A percentile compares a stretch with the other conserved stretches of the same genome.
These are phyloP conservation scores for Chouioia cunea DNA, from an alignment of 2,888 invertebrate genomes.

Conservation along the genomic window DNA sequence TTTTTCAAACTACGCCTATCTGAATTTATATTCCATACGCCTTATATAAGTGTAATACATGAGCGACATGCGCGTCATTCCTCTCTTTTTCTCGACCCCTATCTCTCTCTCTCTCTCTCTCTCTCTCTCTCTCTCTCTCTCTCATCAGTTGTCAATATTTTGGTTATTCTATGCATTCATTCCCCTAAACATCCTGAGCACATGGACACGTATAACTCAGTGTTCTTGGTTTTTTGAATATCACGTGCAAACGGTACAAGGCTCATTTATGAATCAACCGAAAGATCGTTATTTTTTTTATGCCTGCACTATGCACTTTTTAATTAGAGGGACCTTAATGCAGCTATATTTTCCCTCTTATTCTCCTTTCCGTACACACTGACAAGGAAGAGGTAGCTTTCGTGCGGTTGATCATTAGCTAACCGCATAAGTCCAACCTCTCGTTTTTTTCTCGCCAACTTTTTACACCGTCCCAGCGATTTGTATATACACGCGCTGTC, in stretches of 20 bases:
- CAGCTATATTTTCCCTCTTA: conserved; percentile 8
- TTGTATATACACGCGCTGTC: conserved; percentile 24
- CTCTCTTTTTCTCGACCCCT: conserved; percentile 22
- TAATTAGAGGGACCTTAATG: conserved; percentile 56
- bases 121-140: conserved; percentile 39
- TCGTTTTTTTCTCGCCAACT: conserved; percentile 21
- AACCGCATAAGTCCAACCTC: background rate
- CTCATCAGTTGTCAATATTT: conserved; percentile 10
- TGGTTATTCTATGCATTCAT: too few species aligned
- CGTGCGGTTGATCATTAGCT: conserved; percentile 24
- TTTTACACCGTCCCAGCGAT: conserved; percentile 25
- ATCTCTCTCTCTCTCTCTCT: conserved; percentile 48
- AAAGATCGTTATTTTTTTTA: conserved; percentile 56
- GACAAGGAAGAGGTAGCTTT: conserved; percentile 37
- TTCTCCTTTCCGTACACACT: background rate
- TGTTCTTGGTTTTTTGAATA: conserved; percentile 50
- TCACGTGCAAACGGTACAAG: conserved; percentile 46
- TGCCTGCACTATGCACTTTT: conserved; percentile 57
- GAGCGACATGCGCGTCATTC: too few species aligned
- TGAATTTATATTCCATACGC: too few species aligned
- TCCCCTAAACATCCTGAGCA: too few species aligned
- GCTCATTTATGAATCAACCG: conserved; percentile 62
- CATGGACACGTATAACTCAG: conserved; percentile 10
- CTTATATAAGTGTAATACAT: too few species aligned
- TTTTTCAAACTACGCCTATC: too few species aligned